Conservation (phyloP, 2,888 invertebrate species). For the Spatulosminthurus flaviceps region DNA sequence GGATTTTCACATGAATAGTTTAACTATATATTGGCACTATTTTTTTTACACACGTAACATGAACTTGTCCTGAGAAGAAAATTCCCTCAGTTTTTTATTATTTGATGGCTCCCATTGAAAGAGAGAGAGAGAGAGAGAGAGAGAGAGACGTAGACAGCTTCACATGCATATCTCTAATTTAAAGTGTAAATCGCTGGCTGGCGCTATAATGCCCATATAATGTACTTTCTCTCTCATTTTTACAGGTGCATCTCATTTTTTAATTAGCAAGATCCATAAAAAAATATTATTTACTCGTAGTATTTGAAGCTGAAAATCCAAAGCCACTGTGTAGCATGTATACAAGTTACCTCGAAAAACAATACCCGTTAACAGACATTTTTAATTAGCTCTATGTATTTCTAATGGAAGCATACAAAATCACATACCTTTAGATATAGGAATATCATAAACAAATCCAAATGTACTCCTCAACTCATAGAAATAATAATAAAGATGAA, state of each 20-base stretch:
- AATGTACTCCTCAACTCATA: too few relatives aligned
- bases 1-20: slow-evolving; percentile 10
- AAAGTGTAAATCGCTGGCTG: neutral
- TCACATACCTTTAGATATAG: too few relatives aligned
- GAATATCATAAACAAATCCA: too few relatives aligned
- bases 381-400: neutral
- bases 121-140: neutral
- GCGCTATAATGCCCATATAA: neutral
- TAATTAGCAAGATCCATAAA: slow-evolving; percentile 10
- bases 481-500: too few relatives aligned
- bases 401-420: neutral
- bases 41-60: neutral
- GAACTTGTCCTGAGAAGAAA: slow-evolving; percentile 18
- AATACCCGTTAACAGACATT: neutral
- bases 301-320: neutral
- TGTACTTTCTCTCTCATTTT: slow-evolving; percentile 19
- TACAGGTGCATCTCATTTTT: neutral
- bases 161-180: too few relatives aligned
- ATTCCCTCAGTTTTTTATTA: neutral
- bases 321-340: neutral
- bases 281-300: neutral
- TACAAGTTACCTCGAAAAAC: neutral
- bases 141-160: neutral
- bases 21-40: neutral
- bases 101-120: too few relatives aligned